phyloP scores from a whole-genome alignment of 1,140 invertebrate species.

The Melanaphis sacchari region DNA sequence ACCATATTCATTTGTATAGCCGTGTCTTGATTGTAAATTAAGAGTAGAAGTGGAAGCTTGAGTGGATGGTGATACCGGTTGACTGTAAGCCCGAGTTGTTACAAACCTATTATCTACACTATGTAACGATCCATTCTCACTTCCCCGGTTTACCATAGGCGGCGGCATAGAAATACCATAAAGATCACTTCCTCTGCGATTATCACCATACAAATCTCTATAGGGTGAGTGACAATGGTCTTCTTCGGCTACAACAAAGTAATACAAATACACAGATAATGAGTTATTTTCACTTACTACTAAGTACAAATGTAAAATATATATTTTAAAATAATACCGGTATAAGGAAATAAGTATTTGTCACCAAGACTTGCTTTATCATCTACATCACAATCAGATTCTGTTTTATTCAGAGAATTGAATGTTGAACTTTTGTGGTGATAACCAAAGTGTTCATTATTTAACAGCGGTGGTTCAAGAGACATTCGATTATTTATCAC shows the following conservation, averaged over 20 bases:
- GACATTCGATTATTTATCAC: slow-evolving; percentile 55
- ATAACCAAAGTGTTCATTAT: slow-evolving; percentile 46
- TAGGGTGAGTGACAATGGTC: slow-evolving; percentile 59
- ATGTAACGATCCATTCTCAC: slow-evolving; percentile 47
- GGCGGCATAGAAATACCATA: slow-evolving; percentile 44
- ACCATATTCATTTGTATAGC: slow-evolving; percentile 54
- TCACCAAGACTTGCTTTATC: slow-evolving; percentile 61
- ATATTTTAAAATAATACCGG: slow-evolving; percentile 62
- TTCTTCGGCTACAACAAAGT: slow-evolving; percentile 60
- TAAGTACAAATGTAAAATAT: neutral
- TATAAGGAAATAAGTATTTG: slow-evolving; percentile 65
- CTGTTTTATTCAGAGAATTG: slow-evolving; percentile 51
- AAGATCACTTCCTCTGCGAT: slow-evolving; percentile 44
- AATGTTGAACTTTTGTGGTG: slow-evolving; percentile 51
- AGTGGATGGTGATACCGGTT: slow-evolving; percentile 40
- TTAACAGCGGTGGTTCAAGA: slow-evolving; percentile 57
- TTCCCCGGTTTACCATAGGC: slow-evolving; percentile 40
- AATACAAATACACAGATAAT: neutral
- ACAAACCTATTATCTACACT: slow-evolving; percentile 54
- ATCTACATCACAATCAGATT: slow-evolving; percentile 57
- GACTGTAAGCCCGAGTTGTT: slow-evolving; percentile 46
- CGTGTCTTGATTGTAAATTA: slow-evolving; percentile 49
- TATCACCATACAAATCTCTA: slow-evolving; percentile 45
- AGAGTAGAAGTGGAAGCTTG: slow-evolving; percentile 53
- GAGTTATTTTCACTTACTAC: neutral